These are phyloP conservation scores for Leptopterna dolabrata DNA, from an alignment of 2,888 invertebrate genomes.

Conservation along the genomic window DNA sequence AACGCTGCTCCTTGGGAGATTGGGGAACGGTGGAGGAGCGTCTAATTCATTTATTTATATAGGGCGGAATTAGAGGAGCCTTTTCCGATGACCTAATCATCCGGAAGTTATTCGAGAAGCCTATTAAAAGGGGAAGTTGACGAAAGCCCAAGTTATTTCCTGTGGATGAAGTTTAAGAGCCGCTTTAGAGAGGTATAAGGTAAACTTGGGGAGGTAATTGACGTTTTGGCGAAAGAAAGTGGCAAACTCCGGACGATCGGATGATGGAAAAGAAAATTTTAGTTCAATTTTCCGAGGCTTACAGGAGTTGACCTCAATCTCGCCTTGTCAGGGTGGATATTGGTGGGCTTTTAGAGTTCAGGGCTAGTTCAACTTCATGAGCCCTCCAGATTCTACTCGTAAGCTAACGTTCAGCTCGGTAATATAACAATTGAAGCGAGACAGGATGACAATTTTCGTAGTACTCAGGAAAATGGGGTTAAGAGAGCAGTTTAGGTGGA, in stretches of 20 bases:
- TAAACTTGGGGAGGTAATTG: conserved; percentile 48
- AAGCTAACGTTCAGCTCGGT: not conserved
- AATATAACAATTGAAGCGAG: not conserved
- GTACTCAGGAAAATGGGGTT: no score
- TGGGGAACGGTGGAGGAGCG: not conserved
- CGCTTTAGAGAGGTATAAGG: conserved; percentile 6
- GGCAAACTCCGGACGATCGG: not conserved
- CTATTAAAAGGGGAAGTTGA: conserved; percentile 50
- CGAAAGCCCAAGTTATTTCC: conserved; percentile 48
- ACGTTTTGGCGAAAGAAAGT: conserved; percentile 42
- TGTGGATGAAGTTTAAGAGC: conserved; percentile 42
- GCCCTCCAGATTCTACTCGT: not conserved
- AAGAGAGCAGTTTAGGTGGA: no score
- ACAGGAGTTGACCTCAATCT: not conserved
- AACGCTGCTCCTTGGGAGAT: not conserved
- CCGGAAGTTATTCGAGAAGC: conserved; percentile 52
- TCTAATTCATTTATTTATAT: not conserved
- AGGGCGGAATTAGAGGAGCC: conserved; percentile 4
- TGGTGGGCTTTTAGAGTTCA: not conserved
- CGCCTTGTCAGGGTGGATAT: not conserved
- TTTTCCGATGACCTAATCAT: conserved; percentile 50
- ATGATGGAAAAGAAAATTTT: not conserved
- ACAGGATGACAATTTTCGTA: not conserved
- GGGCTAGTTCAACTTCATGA: not conserved
- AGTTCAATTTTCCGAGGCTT: not conserved